A percentile compares a stretch with the other conserved stretches of the same genome.
Conservation (phyloP, 2,797 vertebrate genomes). For the Gymnocypris eckloni region DNA sequence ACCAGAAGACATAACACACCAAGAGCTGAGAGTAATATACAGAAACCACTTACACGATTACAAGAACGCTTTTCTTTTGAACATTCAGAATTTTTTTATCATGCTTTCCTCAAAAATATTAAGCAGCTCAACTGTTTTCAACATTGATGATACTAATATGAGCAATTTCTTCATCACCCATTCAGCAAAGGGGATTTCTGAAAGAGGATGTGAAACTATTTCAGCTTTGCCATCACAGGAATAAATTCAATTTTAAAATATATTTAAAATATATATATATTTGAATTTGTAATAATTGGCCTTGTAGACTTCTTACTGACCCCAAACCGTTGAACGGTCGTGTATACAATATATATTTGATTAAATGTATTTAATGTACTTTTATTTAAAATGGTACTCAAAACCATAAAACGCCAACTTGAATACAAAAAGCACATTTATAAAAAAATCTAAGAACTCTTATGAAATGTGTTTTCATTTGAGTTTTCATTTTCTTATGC, state of each 20-base stretch:
- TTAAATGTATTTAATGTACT: not conserved
- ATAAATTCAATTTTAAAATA: not conserved
- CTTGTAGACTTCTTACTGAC: not conserved
- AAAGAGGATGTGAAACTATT: not conserved
- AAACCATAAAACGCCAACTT: not conserved
- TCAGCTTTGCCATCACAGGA: not conserved
- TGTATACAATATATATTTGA: not conserved
- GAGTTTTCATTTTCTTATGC: not conserved
- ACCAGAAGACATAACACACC: too few species aligned
- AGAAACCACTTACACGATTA: too few species aligned
- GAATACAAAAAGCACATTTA: not conserved
- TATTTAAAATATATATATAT: not conserved
- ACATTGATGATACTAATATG: not conserved
- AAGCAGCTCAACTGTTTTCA: not conserved
- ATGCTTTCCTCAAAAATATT: not conserved
- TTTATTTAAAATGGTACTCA: not conserved
- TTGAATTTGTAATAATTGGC: not conserved
- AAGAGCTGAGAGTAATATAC: too few species aligned
- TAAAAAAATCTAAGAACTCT: not conserved
- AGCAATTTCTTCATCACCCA: not conserved
- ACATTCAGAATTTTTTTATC: not conserved
- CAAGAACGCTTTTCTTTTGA: not conserved
- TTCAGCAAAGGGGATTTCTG: not conserved
- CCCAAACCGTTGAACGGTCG: not conserved
- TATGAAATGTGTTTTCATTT: not conserved